Percentiles rank a stretch among this genome's conserved stretches.
phyloP scores from a whole-genome alignment of 2,113 vertebrate species.

The Taurulus bubalis region DNA sequence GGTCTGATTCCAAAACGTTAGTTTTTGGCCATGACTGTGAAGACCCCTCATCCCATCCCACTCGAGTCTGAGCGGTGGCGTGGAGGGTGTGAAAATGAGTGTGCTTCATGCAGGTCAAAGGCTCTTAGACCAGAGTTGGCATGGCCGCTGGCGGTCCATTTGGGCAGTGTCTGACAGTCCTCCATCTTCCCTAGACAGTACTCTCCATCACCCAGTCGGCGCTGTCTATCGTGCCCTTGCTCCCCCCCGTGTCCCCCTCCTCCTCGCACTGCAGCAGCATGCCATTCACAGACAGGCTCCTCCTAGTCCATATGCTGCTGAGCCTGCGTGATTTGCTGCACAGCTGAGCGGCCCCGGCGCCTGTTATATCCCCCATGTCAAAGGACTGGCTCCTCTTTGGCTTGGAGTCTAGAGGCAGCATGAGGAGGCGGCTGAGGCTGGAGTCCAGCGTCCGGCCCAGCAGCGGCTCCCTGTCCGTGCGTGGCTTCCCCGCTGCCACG shows the following conservation, averaged over 20 bases:
- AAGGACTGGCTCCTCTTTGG: conserved; percentile 95
- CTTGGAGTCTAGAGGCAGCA: conserved; percentile 89
- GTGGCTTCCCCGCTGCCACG: conserved; percentile 68
- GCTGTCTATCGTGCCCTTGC: conserved; percentile 87
- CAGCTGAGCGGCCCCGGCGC: conserved; percentile 70
- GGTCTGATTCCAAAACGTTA: conserved; percentile 3
- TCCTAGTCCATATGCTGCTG: conserved; percentile 94
- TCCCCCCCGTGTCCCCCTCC: conserved; percentile 83
- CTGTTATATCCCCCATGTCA: conserved; percentile 90
- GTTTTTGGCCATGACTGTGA: conserved; percentile 34
- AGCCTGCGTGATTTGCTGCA: conserved; percentile 88
- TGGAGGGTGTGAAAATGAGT: conserved; percentile 10
- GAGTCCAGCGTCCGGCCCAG: conserved; percentile 87
- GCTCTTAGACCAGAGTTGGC: conserved; percentile 26
- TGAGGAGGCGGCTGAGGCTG: conserved; percentile 88
- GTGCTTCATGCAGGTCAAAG: conserved; percentile 49
- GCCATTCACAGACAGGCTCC: conserved; percentile 93
- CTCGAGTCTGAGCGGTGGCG: background rate
- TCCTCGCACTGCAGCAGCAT: conserved; percentile 93
- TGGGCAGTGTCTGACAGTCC: conserved; percentile 28
- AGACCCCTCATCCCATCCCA: background rate
- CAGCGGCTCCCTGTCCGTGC: conserved; percentile 92
- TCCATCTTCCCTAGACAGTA: conserved; percentile 87
- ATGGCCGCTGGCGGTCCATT: background rate
- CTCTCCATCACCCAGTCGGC: conserved; percentile 97